Evolutionary conservation across 2,888 invertebrate genomes (phyloP).

Genomic region (Seira ritae): DNA sequence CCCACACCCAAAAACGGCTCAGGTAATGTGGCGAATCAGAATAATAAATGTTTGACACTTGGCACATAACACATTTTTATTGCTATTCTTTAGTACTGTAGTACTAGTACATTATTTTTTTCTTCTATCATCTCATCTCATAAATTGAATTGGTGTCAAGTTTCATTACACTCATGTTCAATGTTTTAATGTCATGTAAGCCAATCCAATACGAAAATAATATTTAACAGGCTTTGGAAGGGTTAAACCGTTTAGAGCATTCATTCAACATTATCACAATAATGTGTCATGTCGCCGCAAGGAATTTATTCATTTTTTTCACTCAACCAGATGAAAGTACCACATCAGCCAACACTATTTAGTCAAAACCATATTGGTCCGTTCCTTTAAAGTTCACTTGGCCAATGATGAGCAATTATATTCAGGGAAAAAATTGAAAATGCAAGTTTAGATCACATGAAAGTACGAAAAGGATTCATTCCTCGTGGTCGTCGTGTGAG

Average conservation of each 20-base stretch:
- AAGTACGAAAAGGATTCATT: too few species aligned
- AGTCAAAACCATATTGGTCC: background rate
- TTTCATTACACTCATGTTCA: constrained; percentile 33
- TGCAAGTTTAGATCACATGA: background rate
- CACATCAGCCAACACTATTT: background rate
- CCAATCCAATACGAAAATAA: background rate
- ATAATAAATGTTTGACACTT: background rate
- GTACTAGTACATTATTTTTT: background rate
- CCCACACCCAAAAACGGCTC: background rate
- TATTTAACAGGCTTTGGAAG: background rate
- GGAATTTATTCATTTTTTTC: constrained; percentile 26
- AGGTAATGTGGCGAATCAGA: background rate
- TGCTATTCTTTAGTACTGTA: background rate
- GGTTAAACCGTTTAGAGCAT: constrained; percentile 34
- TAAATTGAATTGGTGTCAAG: constrained; percentile 60
- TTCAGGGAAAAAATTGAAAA: background rate
- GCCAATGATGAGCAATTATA: background rate
- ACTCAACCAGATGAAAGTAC: too few species aligned
- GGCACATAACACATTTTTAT: background rate
- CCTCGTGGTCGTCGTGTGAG: too few species aligned
- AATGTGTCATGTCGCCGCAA: constrained; percentile 56
- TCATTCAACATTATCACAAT: constrained; percentile 34
- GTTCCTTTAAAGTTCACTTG: too few species aligned
- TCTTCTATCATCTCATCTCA: background rate
- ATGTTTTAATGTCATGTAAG: too few species aligned